Conservation (phyloP, 1,140 invertebrate genomes). For the Bicyclus anynana region DNA sequence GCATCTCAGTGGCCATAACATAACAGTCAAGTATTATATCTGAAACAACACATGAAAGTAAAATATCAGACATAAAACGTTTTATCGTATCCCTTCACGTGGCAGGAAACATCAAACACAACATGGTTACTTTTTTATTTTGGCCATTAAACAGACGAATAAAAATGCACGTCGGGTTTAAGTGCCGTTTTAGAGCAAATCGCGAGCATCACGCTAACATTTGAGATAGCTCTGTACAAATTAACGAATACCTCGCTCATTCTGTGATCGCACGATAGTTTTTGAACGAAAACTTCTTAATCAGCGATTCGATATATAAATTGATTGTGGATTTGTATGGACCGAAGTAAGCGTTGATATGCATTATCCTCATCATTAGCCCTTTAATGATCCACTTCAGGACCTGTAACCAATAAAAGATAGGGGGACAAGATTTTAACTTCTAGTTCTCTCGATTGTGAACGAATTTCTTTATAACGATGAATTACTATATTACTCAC, state of each 20-base stretch:
- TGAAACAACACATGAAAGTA: slow-evolving; percentile 1
- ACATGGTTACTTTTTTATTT: slow-evolving; percentile 15
- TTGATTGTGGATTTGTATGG: no score
- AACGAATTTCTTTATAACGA: no score
- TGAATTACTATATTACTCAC: no score
- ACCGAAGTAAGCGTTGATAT: no score
- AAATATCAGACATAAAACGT: slow-evolving; percentile 3
- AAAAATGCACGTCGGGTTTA: slow-evolving; percentile 11
- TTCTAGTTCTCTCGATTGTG: no score
- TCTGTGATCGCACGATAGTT: not conserved
- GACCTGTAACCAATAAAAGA: no score
- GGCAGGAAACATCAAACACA: slow-evolving; percentile 9
- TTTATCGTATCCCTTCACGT: slow-evolving; percentile 11
- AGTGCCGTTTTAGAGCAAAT: slow-evolving; percentile 12
- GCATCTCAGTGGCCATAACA: not conserved
- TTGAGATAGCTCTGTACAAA: slow-evolving; percentile 14
- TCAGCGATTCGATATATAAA: no score
- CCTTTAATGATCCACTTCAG: no score
- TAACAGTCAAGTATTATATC: not conserved
- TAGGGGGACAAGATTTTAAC: no score
- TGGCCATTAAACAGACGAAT: slow-evolving; percentile 3
- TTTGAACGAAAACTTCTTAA: no score
- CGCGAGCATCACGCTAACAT: slow-evolving; percentile 15
- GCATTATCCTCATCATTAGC: no score
- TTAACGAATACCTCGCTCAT: slow-evolving; percentile 6